A percentile compares a stretch with the other conserved stretches of the same genome.
phyloP scores from a whole-genome alignment of 2,888 invertebrate genomes.

The Heteropelma amictum region DNA sequence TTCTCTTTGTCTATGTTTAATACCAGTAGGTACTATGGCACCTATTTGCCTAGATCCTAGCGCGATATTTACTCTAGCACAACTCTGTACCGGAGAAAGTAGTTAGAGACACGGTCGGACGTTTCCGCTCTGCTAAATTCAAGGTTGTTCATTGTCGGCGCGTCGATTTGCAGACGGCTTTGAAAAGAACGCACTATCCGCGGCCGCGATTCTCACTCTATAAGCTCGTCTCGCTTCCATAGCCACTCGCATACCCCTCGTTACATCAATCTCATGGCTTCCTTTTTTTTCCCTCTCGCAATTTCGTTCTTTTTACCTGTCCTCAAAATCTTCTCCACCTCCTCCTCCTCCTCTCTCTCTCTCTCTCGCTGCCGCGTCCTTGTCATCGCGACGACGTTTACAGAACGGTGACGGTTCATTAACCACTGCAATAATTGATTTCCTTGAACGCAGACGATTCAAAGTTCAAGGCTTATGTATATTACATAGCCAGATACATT shows the following conservation, averaged over 20 bases:
- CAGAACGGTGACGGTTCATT: slow-evolving; percentile 34
- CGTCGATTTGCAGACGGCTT: slow-evolving; percentile 49
- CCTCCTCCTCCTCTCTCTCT: no score
- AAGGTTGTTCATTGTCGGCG: slow-evolving; percentile 66
- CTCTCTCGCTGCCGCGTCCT: no score
- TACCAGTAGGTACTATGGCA: slow-evolving; percentile 65
- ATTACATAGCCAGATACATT: no score
- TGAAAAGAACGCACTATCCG: slow-evolving; percentile 30
- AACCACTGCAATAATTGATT: slow-evolving; percentile 40
- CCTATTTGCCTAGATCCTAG: slow-evolving; percentile 71
- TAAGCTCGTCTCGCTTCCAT: slow-evolving; percentile 23
- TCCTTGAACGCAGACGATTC: no score
- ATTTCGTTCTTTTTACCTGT: neutral
- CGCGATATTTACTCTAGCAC: slow-evolving; percentile 59
- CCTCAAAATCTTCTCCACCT: neutral
- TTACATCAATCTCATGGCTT: slow-evolving; percentile 13
- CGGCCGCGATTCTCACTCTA: slow-evolving; percentile 45
- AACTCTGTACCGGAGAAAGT: slow-evolving; percentile 72
- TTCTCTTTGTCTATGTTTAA: slow-evolving; percentile 51
- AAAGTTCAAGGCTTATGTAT: no score
- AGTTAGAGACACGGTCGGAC: slow-evolving; percentile 70
- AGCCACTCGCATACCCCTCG: slow-evolving; percentile 9
- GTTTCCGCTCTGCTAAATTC: slow-evolving; percentile 77
- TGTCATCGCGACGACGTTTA: neutral
- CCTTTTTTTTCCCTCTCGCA: neutral